A percentile compares a stretch with the other conserved stretches of the same genome.
These are phyloP conservation scores for Solea senegalensis DNA, from an alignment of 2,113 vertebrate genomes.

Conservation along the genomic window DNA sequence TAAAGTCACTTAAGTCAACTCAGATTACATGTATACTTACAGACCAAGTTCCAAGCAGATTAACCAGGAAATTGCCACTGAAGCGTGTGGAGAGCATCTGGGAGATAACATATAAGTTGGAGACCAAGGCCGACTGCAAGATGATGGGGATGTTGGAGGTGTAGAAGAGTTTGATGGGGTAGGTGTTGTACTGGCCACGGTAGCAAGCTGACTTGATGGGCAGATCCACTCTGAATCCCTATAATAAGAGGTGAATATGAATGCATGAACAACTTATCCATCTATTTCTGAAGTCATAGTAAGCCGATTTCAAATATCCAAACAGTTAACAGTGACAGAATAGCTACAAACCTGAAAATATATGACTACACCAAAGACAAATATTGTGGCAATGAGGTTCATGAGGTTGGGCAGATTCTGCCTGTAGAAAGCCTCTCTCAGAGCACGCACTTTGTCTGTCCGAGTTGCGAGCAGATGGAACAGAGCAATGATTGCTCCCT, in stretches of 20 bases:
- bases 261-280: background rate
- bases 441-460: constrained; percentile 96
- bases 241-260: constrained; percentile 9
- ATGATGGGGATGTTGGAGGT: constrained; percentile 99
- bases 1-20: background rate
- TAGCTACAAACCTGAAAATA: constrained; percentile 94
- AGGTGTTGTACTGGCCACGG: constrained; percentile 98
- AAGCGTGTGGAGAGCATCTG: constrained; percentile 99
- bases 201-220: constrained; percentile 99
- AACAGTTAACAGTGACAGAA: background rate
- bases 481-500: constrained; percentile 96
- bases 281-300: background rate
- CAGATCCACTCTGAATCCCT: constrained; percentile 98
- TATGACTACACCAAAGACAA: constrained; percentile 98
- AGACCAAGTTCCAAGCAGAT: constrained; percentile 97
- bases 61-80: constrained; percentile 96
- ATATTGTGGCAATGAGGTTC: constrained; percentile 97
- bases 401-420: constrained; percentile 99
- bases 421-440: constrained; percentile 97
- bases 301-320: background rate
- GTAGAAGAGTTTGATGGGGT: constrained; percentile 99
- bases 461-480: constrained; percentile 97
- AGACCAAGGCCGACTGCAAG: constrained; percentile 96
- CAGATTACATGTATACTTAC: constrained; percentile 83
- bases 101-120: constrained; percentile 97